phyloP scores from a whole-genome alignment of 1,140 invertebrate species.

The Cotesia typhae region DNA sequence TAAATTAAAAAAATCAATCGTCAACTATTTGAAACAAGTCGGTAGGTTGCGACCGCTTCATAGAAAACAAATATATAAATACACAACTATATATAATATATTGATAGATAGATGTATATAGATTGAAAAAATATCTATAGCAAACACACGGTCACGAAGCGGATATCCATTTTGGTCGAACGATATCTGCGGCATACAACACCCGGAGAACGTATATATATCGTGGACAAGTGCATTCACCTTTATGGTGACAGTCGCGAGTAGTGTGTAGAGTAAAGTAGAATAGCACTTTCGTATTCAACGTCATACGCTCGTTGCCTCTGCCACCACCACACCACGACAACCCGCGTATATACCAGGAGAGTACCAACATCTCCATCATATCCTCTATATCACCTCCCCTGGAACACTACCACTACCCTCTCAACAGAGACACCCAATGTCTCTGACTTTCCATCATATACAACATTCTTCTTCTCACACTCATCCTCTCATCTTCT shows the following conservation, averaged over 20 bases:
- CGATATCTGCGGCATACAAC: slow-evolving; percentile 17
- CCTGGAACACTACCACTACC: background rate
- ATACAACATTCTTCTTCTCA: background rate
- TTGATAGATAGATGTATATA: too few species aligned
- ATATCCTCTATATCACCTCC: slow-evolving; percentile 1
- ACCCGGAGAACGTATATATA: slow-evolving; percentile 35
- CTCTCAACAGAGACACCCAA: background rate
- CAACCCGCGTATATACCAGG: background rate
- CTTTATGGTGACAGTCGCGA: slow-evolving; percentile 24
- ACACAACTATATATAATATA: slow-evolving; percentile 13
- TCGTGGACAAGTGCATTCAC: slow-evolving; percentile 42
- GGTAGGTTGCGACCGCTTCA: slow-evolving; percentile 12
- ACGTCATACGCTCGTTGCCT: slow-evolving; percentile 26
- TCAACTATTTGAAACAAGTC: slow-evolving; percentile 25
- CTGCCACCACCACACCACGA: slow-evolving; percentile 20
- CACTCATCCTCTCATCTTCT: background rate
- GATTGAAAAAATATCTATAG: background rate
- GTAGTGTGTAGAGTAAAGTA: slow-evolving; percentile 4
- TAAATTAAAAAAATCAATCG: slow-evolving; percentile 24
- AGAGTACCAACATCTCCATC: background rate
- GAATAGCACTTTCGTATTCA: slow-evolving; percentile 39
- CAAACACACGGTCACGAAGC: slow-evolving; percentile 26
- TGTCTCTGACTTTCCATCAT: background rate
- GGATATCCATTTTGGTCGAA: slow-evolving; percentile 38
- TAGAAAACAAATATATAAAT: slow-evolving; percentile 1